Percentiles rank a stretch among this genome's conserved stretches.
These are phyloP conservation scores for Podilymbus podiceps DNA, from an alignment of 2,113 vertebrate species.

Conservation along the genomic window DNA sequence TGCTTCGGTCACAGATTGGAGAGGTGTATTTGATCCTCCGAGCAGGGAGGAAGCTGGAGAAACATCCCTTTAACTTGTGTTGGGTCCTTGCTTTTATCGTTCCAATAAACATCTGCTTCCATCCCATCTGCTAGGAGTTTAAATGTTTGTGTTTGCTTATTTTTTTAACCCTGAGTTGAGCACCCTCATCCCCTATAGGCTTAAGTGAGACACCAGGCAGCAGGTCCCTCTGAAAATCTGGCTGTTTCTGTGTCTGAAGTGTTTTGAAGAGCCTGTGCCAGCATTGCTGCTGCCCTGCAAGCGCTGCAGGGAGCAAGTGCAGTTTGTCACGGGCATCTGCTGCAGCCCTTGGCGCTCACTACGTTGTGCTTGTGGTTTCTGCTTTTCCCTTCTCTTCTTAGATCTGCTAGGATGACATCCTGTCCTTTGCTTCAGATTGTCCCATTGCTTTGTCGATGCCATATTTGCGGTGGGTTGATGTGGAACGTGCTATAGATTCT, in stretches of 20 bases:
- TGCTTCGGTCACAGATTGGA: accelerated
- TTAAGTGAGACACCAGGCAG: not conserved
- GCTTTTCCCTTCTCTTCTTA: not conserved
- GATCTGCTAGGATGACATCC: not conserved
- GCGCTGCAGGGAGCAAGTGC: not conserved
- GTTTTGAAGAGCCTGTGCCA: not conserved
- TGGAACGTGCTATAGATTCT: not conserved
- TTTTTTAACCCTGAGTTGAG: not conserved
- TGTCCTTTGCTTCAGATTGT: not conserved
- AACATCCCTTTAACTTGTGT: not conserved
- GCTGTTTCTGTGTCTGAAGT: not conserved
- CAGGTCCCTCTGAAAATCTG: not conserved
- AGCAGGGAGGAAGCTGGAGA: not conserved
- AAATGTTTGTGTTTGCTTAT: not conserved
- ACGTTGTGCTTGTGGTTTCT: not conserved
- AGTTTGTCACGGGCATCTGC: not conserved
- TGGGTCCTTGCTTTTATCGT: not conserved
- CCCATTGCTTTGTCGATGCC: not conserved
- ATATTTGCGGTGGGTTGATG: not conserved
- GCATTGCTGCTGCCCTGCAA: not conserved
- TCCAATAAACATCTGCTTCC: not conserved
- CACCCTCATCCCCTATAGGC: accelerated
- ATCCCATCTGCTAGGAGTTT: not conserved
- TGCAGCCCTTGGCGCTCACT: not conserved
- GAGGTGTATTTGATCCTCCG: not conserved